Conservation (phyloP, 2,113 vertebrate species). For the Tympanuchus pallidicinctus region DNA sequence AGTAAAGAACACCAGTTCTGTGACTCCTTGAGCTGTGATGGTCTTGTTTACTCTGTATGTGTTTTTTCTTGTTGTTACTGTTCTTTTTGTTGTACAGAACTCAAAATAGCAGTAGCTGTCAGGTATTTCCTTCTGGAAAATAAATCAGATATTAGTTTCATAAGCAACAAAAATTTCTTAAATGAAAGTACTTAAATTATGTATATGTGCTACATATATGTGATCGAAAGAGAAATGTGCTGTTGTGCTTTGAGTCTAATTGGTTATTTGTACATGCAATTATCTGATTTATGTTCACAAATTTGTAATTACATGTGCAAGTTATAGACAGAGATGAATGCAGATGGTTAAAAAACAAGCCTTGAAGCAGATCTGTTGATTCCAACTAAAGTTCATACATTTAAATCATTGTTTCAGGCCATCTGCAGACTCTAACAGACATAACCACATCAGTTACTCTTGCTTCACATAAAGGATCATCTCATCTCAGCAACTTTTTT, state of each 20-base stretch:
- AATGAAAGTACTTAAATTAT: background rate
- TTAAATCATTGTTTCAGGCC: slow-evolving; percentile 65
- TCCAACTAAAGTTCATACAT: slow-evolving; percentile 61
- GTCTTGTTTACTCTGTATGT: background rate
- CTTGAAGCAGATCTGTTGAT: slow-evolving; percentile 61
- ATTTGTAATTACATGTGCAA: slow-evolving; percentile 53
- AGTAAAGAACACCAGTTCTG: background rate
- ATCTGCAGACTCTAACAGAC: slow-evolving; percentile 50
- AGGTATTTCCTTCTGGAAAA: background rate
- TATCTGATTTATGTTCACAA: slow-evolving; percentile 65
- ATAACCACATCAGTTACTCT: slow-evolving; percentile 43
- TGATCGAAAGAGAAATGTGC: background rate
- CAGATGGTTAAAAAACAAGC: slow-evolving; percentile 62
- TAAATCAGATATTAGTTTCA: background rate
- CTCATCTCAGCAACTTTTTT: background rate
- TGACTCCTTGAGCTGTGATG: background rate
- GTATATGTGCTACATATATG: background rate
- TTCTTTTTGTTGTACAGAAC: background rate
- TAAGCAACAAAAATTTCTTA: background rate
- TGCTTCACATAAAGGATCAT: slow-evolving; percentile 20
- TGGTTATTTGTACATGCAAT: slow-evolving; percentile 63
- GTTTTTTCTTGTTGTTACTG: background rate
- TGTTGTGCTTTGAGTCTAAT: slow-evolving; percentile 15
- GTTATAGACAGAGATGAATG: slow-evolving; percentile 47
- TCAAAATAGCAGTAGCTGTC: background rate